Evolutionary conservation across 2,797 vertebrate species (phyloP).

Genomic region (Danio jaintianensis): DNA sequence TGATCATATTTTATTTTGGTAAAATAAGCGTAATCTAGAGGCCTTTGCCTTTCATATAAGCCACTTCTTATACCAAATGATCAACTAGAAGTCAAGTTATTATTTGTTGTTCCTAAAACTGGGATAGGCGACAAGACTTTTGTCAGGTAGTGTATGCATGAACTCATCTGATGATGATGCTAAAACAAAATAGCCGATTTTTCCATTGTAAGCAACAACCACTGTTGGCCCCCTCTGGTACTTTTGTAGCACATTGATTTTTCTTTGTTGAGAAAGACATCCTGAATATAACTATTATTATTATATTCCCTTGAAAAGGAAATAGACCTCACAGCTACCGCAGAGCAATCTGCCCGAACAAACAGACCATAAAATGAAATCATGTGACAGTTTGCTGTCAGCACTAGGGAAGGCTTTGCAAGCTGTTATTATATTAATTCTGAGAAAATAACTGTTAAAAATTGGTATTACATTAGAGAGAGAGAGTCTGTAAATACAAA

Average conservation of each 20-base stretch:
- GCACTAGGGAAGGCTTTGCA: slow-evolving; percentile 38
- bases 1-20: too few relatives aligned
- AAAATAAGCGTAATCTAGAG: too few relatives aligned
- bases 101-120: too few relatives aligned
- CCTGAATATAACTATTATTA: slow-evolving; percentile 4
- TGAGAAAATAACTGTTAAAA: slow-evolving; percentile 58
- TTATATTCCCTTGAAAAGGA: neutral
- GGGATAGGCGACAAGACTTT: too few relatives aligned
- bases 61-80: too few relatives aligned
- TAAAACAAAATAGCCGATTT: slow-evolving; percentile 31
- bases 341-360: slow-evolving; percentile 68
- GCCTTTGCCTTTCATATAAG: too few relatives aligned
- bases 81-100: too few relatives aligned
- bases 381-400: slow-evolving; percentile 64
- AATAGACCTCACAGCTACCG: neutral
- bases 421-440: slow-evolving; percentile 55
- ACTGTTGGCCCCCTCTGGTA: neutral
- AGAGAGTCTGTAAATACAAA: slow-evolving; percentile 68
- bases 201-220: neutral
- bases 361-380: slow-evolving; percentile 63
- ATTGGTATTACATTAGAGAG: slow-evolving; percentile 54
- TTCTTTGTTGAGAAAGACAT: neutral
- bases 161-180: slow-evolving; percentile 8
- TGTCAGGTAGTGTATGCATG: neutral
- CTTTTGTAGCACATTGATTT: neutral